phyloP scores from a whole-genome alignment of 2,888 invertebrate genomes.

The Blera fallax region DNA sequence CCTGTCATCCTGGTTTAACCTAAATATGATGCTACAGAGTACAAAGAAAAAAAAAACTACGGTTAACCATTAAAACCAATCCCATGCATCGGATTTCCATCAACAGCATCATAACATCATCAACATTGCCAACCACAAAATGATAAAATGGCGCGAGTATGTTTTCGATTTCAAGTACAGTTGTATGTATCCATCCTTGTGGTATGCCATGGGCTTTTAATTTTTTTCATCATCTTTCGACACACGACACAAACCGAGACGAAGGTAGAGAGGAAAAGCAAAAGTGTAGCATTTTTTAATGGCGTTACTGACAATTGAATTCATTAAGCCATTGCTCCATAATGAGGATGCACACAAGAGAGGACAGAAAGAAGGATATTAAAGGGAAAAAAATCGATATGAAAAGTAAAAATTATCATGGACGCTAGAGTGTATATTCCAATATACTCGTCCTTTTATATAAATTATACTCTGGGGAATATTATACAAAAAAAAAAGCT shows the following conservation, averaged over 20 bases:
- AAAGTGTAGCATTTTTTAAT: slow-evolving; percentile 52
- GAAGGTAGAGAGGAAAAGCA: background rate
- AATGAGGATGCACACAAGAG: slow-evolving; percentile 38
- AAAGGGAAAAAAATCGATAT: slow-evolving; percentile 18
- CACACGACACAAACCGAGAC: background rate
- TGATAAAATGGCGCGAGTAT: background rate
- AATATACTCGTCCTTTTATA: background rate
- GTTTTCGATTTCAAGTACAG: background rate
- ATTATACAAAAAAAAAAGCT: background rate
- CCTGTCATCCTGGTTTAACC: background rate
- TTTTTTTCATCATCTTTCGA: background rate
- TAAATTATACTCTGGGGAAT: slow-evolving; percentile 17
- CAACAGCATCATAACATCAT: slow-evolving; percentile 22
- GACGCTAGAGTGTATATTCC: background rate
- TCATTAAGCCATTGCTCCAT: slow-evolving; percentile 56
- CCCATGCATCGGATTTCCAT: slow-evolving; percentile 49
- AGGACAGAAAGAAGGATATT: slow-evolving; percentile 8
- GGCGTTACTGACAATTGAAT: slow-evolving; percentile 62
- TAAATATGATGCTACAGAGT: no score
- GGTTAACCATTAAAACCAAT: slow-evolving; percentile 45
- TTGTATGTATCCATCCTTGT: background rate
- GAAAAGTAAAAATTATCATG: background rate
- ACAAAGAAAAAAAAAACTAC: background rate
- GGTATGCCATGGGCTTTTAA: background rate
- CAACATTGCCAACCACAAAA: background rate